A percentile compares a stretch with the other conserved stretches of the same genome.
phyloP scores from a whole-genome alignment of 2,113 vertebrate genomes.

The Ornithorhynchus anatinus region DNA sequence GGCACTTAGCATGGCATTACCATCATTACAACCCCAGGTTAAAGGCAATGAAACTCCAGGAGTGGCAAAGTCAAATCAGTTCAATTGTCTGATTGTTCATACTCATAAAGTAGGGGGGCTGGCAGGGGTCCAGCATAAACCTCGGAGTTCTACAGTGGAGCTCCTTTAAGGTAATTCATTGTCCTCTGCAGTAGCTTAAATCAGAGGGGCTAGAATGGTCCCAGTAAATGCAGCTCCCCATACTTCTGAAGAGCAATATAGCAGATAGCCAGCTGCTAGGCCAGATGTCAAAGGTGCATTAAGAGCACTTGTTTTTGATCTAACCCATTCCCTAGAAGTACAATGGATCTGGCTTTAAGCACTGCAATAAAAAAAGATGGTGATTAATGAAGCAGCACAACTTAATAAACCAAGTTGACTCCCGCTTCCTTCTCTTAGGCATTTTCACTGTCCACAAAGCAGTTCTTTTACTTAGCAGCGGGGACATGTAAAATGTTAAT shows the following conservation, averaged over 20 bases:
- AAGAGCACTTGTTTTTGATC: conserved; percentile 76
- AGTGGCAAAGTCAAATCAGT: conserved; percentile 81
- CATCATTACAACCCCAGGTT: conserved; percentile 78
- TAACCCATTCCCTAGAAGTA: conserved; percentile 66
- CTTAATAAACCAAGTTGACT: conserved; percentile 77
- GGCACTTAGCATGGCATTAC: conserved; percentile 73
- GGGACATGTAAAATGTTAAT: conserved; percentile 83
- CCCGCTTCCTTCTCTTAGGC: conserved; percentile 68
- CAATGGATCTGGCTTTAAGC: conserved; percentile 75
- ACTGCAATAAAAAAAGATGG: conserved; percentile 73
- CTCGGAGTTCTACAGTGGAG: conserved; percentile 70
- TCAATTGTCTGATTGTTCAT: conserved; percentile 82
- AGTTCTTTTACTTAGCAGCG: conserved; percentile 78
- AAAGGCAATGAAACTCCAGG: conserved; percentile 82
- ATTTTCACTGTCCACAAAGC: conserved; percentile 78
- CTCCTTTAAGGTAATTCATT: conserved; percentile 85
- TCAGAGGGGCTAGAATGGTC: conserved; percentile 75
- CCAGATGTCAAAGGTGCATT: conserved; percentile 84
- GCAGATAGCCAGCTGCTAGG: conserved; percentile 77
- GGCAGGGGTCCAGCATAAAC: conserved; percentile 77
- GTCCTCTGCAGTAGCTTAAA: conserved; percentile 76
- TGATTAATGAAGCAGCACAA: conserved; percentile 79
- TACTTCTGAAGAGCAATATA: conserved; percentile 72
- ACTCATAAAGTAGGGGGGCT: conserved; percentile 71
- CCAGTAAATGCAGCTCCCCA: conserved; percentile 70